Evolutionary conservation across 2,113 vertebrate species (phyloP), one percentile per base, ranked within the genome.

Genomic region (Leucopternis melanops): DNA sequence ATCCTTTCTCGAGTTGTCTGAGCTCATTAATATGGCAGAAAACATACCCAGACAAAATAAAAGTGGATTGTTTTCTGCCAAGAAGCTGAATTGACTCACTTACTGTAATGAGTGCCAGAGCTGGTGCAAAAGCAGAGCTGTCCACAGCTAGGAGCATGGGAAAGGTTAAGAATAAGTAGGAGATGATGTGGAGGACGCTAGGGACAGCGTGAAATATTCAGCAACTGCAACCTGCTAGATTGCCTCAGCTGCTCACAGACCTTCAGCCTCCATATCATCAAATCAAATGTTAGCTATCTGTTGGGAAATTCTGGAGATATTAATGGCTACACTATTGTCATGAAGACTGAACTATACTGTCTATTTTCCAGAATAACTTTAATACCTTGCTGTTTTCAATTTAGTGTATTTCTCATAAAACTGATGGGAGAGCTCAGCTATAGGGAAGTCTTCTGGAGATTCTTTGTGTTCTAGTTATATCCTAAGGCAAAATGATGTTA

Each of bases 1-100:
- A 79, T 79, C 38, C 29, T 66, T 88, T 84, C 59, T 85, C 52
- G 77, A 87, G 69, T 91, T 52, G 15, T 75, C 50, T 85, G 89
- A 91, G 34, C 91, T 96, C 93, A 96, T 96, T 95, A 89, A 91
- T 71, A 79, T 75, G 70, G 81, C 90, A 95, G 91, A 91, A 94
- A 97, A 95, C 87, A 93, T 96, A 95, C 73, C 62, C 93, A 92
- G 87, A 82, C 87, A 79, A 92, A 89, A 95, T 91, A 94, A 90
- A 96, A 94, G 94, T 0, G 0, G 73, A 44, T 80, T 77, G 94
- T 93, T 92, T 86, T 91, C 92, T 94, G 93, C 95, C 92, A 95
- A 80, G 94, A 90, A 91, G 84, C 78, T 95, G 81, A 81, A 97
- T 85, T 92, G 96, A 95, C 91, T 97, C 81, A 85, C 57, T 95